Percentiles rank a stretch among this genome's conserved stretches.
phyloP scores from a whole-genome alignment of 2,797 vertebrate species.

The Helostoma temminkii region DNA sequence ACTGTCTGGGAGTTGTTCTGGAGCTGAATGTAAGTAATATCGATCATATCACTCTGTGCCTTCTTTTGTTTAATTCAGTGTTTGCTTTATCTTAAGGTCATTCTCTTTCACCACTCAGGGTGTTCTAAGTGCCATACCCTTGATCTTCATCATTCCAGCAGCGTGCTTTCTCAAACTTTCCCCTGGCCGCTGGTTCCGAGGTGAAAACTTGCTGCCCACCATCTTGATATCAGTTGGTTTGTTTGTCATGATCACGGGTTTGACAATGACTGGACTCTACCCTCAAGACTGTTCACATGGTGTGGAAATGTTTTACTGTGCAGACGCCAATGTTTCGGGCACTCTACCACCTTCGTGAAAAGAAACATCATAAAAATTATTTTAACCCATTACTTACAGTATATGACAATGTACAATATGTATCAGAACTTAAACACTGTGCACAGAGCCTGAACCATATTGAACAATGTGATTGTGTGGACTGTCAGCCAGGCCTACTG shows the following conservation, averaged over 20 bases:
- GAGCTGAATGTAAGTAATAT: slow-evolving; percentile 92
- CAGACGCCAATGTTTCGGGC: slow-evolving; percentile 81
- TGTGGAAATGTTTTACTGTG: slow-evolving; percentile 94
- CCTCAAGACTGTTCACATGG: slow-evolving; percentile 93
- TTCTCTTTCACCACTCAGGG: slow-evolving; percentile 82
- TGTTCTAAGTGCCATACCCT: slow-evolving; percentile 90
- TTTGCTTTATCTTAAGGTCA: not conserved
- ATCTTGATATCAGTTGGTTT: slow-evolving; percentile 86
- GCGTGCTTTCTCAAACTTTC: slow-evolving; percentile 94
- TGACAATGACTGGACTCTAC: slow-evolving; percentile 87
- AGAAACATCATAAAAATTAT: not conserved
- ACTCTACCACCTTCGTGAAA: slow-evolving; percentile 72
- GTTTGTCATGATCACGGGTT: slow-evolving; percentile 89
- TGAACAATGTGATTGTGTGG: not conserved
- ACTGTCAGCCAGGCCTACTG: not conserved
- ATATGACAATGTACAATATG: not conserved
- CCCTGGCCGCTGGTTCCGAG: slow-evolving; percentile 86
- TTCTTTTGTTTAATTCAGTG: not conserved
- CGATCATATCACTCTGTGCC: not conserved
- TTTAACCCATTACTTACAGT: not conserved
- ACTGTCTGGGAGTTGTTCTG: slow-evolving; percentile 94
- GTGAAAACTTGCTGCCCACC: slow-evolving; percentile 86
- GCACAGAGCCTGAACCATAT: not conserved
- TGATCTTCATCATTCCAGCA: slow-evolving; percentile 96
- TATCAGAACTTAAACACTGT: not conserved